Conservation (phyloP, 2,113 vertebrate genomes). For the Tragelaphus strepsiceros region DNA sequence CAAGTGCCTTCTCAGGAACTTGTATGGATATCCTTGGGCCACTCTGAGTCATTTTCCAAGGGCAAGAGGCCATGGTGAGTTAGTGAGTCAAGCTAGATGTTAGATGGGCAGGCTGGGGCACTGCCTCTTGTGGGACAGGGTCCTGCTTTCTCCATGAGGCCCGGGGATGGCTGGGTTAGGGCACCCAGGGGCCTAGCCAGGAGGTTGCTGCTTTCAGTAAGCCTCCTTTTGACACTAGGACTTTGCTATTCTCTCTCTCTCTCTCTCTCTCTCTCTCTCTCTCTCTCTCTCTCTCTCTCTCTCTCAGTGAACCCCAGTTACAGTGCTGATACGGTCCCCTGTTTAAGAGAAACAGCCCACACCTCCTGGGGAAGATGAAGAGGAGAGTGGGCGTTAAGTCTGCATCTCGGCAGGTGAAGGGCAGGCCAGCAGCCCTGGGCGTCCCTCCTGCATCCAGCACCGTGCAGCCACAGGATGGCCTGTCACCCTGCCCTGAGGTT, state of each 20-base stretch:
- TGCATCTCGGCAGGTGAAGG: neutral
- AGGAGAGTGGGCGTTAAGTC: slow-evolving; percentile 26
- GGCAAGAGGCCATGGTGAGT: neutral
- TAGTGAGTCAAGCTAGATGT: neutral
- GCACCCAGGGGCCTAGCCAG: neutral
- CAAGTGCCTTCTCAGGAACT: too few relatives aligned
- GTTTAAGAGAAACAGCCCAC: slow-evolving; percentile 54
- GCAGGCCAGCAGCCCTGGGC: neutral
- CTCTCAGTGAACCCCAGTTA: slow-evolving; percentile 8
- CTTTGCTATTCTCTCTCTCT: neutral
- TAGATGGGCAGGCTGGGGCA: too few relatives aligned
- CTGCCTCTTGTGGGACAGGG: too few relatives aligned
- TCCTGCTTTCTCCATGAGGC: neutral
- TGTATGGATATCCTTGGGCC: neutral
- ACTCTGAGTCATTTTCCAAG: neutral
- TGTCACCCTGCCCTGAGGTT: neutral
- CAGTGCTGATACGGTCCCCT: slow-evolving; percentile 38
- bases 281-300: neutral
- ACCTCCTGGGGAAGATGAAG: slow-evolving; percentile 39
- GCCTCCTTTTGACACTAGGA: neutral
- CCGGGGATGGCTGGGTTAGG: neutral
- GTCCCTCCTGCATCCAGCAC: rapidly evolving
- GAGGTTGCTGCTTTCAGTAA: too few relatives aligned
- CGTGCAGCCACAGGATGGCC: rapidly evolving
- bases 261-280: neutral